Evolutionary conservation across 1,140 invertebrate species (phyloP), one percentile per base, ranked within the genome.

Genomic region (Platyura marginata): DNA sequence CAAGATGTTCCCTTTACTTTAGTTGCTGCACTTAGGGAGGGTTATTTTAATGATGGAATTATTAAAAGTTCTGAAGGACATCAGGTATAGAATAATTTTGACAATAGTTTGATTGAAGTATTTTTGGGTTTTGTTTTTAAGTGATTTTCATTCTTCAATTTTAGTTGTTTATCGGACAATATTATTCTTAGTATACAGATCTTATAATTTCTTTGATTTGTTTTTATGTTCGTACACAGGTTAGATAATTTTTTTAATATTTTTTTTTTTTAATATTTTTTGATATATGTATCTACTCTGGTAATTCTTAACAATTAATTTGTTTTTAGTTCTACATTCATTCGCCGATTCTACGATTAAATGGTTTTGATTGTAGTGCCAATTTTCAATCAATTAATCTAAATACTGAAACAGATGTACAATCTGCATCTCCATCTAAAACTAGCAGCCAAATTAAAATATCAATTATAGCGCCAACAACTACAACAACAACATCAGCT

Each of bases 251-350:
- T n/a, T n/a, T n/a, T n/a, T n/a, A n/a, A n/a, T n/a, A n/a, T n/a
- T n/a, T n/a, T n/a, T n/a, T n/a, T n/a, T n/a, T n/a, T n/a, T n/a
- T n/a, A n/a, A n/a, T n/a, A n/a, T n/a, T n/a, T n/a, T n/a, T n/a
- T n/a, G n/a, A n/a, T n/a, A n/a, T n/a, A n/a, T n/a, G n/a, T n/a
- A n/a, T n/a, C n/a, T n/a, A n/a, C n/a, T n/a, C n/a, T n/a, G n/a
- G n/a, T n/a, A n/a, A n/a, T n/a, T n/a, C n/a, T n/a, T n/a, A n/a
- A n/a, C n/a, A n/a, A n/a, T n/a, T n/a, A n/a, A n/a, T n/a, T n/a
- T n/a, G n/a, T 44, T 40, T 60, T 1, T 56, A 75, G 71, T 77
- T 76, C 55, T 63, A 70, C 40, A 66, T 72, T n/a, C 75, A 79
- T 50, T 68, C 67, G 22, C 64, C 66, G 25, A 68, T 79, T 29